phyloP scores from a whole-genome alignment of 2,888 invertebrate species.

The Drosophila lutescens region DNA sequence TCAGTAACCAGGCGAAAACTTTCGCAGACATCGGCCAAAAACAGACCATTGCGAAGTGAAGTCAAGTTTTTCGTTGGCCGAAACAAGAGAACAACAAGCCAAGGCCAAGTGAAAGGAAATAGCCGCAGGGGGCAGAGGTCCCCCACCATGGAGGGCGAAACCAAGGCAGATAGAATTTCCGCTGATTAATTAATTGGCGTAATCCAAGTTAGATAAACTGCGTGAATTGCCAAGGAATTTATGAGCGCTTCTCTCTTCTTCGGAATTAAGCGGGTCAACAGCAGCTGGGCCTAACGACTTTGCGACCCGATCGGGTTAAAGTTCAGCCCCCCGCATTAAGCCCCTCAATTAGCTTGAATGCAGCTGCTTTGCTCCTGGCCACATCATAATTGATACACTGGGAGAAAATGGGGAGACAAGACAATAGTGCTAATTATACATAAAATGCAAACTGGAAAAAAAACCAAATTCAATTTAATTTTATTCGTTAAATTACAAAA shows the following conservation, averaged over 20 bases:
- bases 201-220: constrained; percentile 63
- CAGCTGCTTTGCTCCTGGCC: constrained; percentile 17
- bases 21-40: constrained; percentile 32
- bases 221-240: constrained; percentile 54
- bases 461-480: too few species aligned
- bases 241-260: constrained; percentile 23
- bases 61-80: constrained; percentile 40
- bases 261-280: constrained; percentile 48
- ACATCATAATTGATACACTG: constrained; percentile 46
- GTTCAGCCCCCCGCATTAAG: constrained; percentile 1
- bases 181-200: constrained; percentile 69
- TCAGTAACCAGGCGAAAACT: constrained; percentile 39
- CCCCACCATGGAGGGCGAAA: not conserved
- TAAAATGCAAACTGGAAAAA: too few species aligned
- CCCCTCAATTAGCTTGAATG: constrained; percentile 19
- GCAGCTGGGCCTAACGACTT: constrained; percentile 27
- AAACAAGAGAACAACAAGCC: constrained; percentile 33
- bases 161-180: constrained; percentile 38
- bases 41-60: constrained; percentile 39
- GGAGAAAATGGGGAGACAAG: not conserved
- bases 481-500: too few species aligned
- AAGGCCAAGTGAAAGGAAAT: constrained; percentile 35
- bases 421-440: too few species aligned
- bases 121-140: constrained; percentile 1
- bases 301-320: constrained; percentile 23